phyloP scores from a whole-genome alignment of 2,888 invertebrate genomes.

The Ptilodon capucinus region DNA sequence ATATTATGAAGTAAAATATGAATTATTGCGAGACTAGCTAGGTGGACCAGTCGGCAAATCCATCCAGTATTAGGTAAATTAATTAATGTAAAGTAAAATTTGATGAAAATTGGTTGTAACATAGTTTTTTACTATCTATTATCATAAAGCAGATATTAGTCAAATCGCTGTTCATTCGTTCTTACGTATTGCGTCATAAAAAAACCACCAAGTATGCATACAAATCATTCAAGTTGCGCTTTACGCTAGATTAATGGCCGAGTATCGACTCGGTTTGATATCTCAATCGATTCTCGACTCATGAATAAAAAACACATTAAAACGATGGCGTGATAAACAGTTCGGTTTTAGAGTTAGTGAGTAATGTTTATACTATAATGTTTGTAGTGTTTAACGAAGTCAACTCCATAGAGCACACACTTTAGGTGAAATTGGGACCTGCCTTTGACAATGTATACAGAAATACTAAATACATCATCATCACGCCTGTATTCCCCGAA shows the following conservation, averaged over 20 bases:
- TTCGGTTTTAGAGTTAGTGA: slow-evolving; percentile 25
- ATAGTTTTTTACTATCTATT: too few relatives aligned
- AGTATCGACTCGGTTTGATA: slow-evolving; percentile 44
- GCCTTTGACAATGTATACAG: not conserved
- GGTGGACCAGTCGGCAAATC: too few relatives aligned
- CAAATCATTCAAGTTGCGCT: not conserved
- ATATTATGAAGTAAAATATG: too few relatives aligned
- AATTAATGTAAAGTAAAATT: too few relatives aligned
- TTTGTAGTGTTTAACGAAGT: slow-evolving; percentile 14
- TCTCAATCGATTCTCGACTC: slow-evolving; percentile 59
- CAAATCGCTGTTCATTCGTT: not conserved
- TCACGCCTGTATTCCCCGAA: too few relatives aligned
- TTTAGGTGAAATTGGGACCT: not conserved
- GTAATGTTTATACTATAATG: slow-evolving; percentile 38
- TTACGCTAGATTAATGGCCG: slow-evolving; percentile 29
- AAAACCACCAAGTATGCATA: slow-evolving; percentile 14
- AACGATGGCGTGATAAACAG: slow-evolving; percentile 46
- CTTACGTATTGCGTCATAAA: slow-evolving; percentile 13
- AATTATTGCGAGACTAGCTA: too few relatives aligned
- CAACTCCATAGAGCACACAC: not conserved
- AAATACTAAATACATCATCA: too few relatives aligned
- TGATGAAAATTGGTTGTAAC: too few relatives aligned
- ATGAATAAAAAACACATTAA: slow-evolving; percentile 69
- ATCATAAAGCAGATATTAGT: too few relatives aligned
- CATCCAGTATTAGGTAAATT: too few relatives aligned